Evolutionary conservation across 2,797 vertebrate genomes (phyloP), one percentile per base, ranked within the genome.

Genomic region (Eulemur rubriventer): DNA sequence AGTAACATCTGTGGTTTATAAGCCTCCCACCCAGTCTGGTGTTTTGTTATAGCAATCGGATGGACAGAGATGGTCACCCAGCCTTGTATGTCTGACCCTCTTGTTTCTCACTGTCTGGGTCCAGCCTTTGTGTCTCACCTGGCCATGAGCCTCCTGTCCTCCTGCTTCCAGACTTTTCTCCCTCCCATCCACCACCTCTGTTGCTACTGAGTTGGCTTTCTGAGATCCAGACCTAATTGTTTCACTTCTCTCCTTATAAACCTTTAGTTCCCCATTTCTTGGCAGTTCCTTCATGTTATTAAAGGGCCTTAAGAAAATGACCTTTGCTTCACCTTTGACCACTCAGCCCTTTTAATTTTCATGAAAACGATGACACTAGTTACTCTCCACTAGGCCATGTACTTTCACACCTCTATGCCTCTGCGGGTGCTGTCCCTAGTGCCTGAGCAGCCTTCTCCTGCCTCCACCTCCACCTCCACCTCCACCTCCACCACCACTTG

Each of bases 331-430:
- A 41, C 38, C 20, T 41, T 50, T 33, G 6, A 43, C 22, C 2
- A 0, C 13, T 48, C 38, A 16, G 43, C n/a, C 6, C 38, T 89
- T 43, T 10, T 11, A 7, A 43, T 4, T 43, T 52, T 33, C 65
- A 16, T 46, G 22, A 50, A 30, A 1, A 10, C 0, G 0, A 3
- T 59, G 55, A 10, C 17, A 1, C 17, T 16, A 33, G n/a, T 48
- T 35, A 28, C 35, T 67, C 35, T 57, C 43, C 7, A 4, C 30
- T 0, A 41, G 12, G 78, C 38, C 2, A 0, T 22, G 12, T 2
- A 1, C n/a, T 48, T 14, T 82, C 35, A 46, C 3, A 13, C n/a
- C 30, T 14, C 13, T 4, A 1, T 59, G 41, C 57, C 38, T n/a
- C 52, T 67, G 48, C 30, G 7, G 4, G 2, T 9, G 24, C 41